These are phyloP conservation scores for Myripristis murdjan DNA, from an alignment of 2,797 vertebrate genomes.

Conservation along the genomic window DNA sequence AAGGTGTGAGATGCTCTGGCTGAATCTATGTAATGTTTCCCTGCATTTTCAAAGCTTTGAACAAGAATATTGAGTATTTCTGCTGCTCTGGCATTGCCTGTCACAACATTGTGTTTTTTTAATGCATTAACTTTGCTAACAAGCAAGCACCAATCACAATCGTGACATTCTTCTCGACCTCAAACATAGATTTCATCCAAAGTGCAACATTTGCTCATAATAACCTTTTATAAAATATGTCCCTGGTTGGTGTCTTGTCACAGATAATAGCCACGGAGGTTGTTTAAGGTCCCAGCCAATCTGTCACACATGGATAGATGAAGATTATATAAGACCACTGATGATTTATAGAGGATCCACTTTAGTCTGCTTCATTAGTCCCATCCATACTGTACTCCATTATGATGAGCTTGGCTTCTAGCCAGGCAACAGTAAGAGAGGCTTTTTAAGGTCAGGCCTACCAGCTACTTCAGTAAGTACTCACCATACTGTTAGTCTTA, in stretches of 20 bases:
- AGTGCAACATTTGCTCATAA: neutral
- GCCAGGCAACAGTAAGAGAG: slow-evolving; percentile 47
- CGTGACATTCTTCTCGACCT: neutral
- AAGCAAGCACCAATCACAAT: too few relatives aligned
- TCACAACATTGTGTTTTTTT: too few relatives aligned
- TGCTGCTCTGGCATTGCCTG: too few relatives aligned
- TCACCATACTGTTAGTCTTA: slow-evolving; percentile 6
- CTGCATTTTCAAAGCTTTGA: too few relatives aligned
- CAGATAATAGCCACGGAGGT: slow-evolving; percentile 17
- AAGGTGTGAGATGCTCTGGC: too few relatives aligned
- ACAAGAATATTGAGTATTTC: too few relatives aligned
- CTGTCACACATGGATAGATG: slow-evolving; percentile 37
- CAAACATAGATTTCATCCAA: neutral
- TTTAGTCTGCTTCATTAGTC: slow-evolving; percentile 59
- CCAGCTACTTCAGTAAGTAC: slow-evolving; percentile 35
- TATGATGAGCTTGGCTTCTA: slow-evolving; percentile 41
- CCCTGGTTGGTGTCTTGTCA: neutral
- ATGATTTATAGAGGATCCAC: slow-evolving; percentile 61
- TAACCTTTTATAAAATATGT: neutral
- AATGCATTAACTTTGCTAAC: too few relatives aligned
- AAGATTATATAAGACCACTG: slow-evolving; percentile 48
- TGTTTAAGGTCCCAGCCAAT: slow-evolving; percentile 26
- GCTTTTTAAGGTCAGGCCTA: slow-evolving; percentile 42
- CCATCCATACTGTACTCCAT: slow-evolving; percentile 46
- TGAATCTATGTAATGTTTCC: too few relatives aligned